phyloP scores from a whole-genome alignment of 2,113 vertebrate genomes.

The Malaclemys terrapin region DNA sequence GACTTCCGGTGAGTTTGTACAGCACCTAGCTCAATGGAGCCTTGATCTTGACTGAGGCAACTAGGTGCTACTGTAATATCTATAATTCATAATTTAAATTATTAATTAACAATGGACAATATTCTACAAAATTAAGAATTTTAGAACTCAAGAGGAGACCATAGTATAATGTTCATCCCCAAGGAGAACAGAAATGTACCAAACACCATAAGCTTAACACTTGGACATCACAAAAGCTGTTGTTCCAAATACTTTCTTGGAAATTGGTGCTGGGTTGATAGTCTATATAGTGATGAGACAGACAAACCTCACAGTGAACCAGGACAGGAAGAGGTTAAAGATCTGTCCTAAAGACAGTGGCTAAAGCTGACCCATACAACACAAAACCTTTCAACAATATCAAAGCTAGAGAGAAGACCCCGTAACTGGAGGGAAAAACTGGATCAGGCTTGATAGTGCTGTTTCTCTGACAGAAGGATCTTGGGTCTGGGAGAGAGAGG shows the following conservation, averaged over 20 bases:
- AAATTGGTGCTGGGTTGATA: neutral
- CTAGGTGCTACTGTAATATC: neutral
- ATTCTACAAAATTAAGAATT: neutral
- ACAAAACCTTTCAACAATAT: neutral
- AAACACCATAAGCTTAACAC: accelerated
- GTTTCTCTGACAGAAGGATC: neutral
- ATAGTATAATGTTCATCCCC: neutral
- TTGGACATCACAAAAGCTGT: neutral
- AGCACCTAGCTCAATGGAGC: neutral
- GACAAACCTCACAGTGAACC: neutral
- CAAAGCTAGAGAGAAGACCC: neutral
- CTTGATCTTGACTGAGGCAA: neutral
- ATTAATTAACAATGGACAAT: neutral
- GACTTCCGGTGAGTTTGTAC: neutral
- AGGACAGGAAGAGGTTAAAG: neutral
- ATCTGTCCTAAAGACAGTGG: neutral
- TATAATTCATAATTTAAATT: neutral
- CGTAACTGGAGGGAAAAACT: neutral
- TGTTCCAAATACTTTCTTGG: neutral
- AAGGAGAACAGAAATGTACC: neutral
- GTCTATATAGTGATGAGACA: accelerated
- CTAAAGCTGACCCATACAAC: no score
- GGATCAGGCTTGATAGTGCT: neutral
- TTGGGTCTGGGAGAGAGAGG: neutral
- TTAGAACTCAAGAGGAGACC: neutral